A percentile compares a stretch with the other conserved stretches of the same genome.
phyloP scores from a whole-genome alignment of 2,113 vertebrate species.

The Pipa parva region DNA sequence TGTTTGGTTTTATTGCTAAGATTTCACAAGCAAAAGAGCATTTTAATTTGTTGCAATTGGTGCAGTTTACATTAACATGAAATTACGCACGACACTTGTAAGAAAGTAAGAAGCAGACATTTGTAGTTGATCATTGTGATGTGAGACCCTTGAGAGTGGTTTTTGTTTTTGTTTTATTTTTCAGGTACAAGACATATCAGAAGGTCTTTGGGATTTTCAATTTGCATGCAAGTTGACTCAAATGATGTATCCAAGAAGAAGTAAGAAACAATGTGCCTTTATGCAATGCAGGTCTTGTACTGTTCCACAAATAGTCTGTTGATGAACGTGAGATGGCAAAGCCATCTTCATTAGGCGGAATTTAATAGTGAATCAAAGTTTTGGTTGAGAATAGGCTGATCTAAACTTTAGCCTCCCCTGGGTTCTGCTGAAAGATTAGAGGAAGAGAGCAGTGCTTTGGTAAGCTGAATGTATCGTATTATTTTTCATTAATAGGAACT shows the following conservation, averaged over 20 bases:
- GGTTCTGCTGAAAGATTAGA: constrained; percentile 97
- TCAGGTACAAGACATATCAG: constrained; percentile 45
- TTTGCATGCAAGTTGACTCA: constrained; percentile 59
- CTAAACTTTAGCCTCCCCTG: constrained; percentile 97
- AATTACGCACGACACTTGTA: constrained; percentile 44
- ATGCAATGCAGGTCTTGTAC: constrained; percentile 66
- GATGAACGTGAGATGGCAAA: constrained; percentile 83
- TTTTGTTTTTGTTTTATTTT: constrained; percentile 60
- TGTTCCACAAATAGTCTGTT: constrained; percentile 67
- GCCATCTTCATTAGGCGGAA: constrained; percentile 93
- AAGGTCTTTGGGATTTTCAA: constrained; percentile 54
- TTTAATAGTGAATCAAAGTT: constrained; percentile 99
- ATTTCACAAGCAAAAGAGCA: background rate
- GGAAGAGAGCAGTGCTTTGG: constrained; percentile 82
- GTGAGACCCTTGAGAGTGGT: constrained; percentile 55
- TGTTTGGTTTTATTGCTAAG: background rate
- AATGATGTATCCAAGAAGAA: constrained; percentile 53
- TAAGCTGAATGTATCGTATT: constrained; percentile 97
- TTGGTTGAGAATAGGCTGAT: constrained; percentile 85
- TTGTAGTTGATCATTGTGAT: constrained; percentile 32
- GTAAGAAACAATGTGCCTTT: constrained; percentile 83
- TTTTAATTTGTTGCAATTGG: constrained; percentile 11
- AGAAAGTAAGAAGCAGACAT: constrained; percentile 35
- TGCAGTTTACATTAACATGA: constrained; percentile 50
- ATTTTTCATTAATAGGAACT: constrained; percentile 81